Conservation (phyloP, 2,888 invertebrate genomes). For the Molanna angustata region DNA sequence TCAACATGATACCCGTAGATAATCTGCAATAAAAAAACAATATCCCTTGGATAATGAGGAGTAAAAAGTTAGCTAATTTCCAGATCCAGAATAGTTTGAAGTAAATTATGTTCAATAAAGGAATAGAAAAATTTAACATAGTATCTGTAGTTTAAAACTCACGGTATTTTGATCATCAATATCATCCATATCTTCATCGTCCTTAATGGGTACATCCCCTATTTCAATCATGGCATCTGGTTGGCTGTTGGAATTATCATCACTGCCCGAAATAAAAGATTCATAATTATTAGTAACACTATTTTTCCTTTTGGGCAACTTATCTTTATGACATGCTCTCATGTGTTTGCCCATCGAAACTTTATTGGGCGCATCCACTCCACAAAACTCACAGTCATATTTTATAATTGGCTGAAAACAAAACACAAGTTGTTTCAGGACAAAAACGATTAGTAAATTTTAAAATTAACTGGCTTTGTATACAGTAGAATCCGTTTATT, state of each 20-base stretch:
- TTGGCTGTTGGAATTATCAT: no score
- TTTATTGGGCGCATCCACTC: slow-evolving; percentile 27
- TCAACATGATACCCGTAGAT: no score
- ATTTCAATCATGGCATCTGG: no score
- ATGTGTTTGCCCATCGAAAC: slow-evolving; percentile 27
- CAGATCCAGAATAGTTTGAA: no score
- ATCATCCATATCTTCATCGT: slow-evolving; percentile 12
- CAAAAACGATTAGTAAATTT: neutral
- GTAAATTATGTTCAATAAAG: no score
- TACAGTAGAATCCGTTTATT: no score
- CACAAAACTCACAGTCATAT: slow-evolving; percentile 25
- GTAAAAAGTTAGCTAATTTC: no score
- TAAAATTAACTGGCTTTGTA: neutral
- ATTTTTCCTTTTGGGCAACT: slow-evolving; percentile 25
- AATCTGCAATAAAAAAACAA: no score
- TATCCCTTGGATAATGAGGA: no score
- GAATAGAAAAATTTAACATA: neutral
- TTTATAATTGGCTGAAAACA: slow-evolving; percentile 17
- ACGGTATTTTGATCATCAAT: neutral
- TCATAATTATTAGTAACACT: slow-evolving; percentile 12
- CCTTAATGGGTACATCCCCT: slow-evolving; percentile 3
- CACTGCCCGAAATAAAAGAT: slow-evolving; percentile 9
- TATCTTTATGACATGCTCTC: slow-evolving; percentile 26
- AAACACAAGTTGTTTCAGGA: neutral
- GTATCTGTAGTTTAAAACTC: neutral